Evolutionary conservation across 92 coral and sea anemone species (phyloP).

Genomic region (Chrysogorgia sp.): DNA sequence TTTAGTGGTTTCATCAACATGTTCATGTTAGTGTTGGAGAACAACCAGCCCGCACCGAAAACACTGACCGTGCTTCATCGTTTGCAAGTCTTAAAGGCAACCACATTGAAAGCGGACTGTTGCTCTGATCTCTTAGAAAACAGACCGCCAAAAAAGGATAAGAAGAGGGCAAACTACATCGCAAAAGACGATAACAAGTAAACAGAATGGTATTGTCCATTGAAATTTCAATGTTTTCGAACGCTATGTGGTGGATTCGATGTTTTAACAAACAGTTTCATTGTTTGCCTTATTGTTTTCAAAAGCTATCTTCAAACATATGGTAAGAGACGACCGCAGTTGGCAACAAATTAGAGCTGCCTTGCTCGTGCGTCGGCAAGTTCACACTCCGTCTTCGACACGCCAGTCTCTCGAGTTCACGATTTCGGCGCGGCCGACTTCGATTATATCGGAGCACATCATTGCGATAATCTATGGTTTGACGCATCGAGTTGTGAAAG

Average conservation of each 20-base stretch:
- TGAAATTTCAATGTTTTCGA: neutral
- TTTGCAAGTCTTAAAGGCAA: neutral
- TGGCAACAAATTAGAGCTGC: no score
- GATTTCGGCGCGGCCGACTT: no score
- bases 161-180: neutral
- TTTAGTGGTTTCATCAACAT: no score
- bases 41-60: no score
- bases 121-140: conserved; percentile 15
- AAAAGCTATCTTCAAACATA: neutral
- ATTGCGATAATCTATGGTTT: conserved; percentile 18
- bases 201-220: neutral
- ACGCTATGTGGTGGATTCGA: neutral
- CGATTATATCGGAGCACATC: no score
- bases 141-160: neutral
- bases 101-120: neutral
- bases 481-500: conserved; percentile 8
- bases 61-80: neutral
- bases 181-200: neutral
- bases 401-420: no score
- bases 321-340: neutral
- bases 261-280: neutral
- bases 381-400: no score
- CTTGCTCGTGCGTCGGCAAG: no score
- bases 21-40: no score
- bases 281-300: neutral